A percentile compares a stretch with the other conserved stretches of the same genome.
Evolutionary conservation across 2,888 invertebrate species (phyloP).

Genomic region (Lamellibrachia satsuma): DNA sequence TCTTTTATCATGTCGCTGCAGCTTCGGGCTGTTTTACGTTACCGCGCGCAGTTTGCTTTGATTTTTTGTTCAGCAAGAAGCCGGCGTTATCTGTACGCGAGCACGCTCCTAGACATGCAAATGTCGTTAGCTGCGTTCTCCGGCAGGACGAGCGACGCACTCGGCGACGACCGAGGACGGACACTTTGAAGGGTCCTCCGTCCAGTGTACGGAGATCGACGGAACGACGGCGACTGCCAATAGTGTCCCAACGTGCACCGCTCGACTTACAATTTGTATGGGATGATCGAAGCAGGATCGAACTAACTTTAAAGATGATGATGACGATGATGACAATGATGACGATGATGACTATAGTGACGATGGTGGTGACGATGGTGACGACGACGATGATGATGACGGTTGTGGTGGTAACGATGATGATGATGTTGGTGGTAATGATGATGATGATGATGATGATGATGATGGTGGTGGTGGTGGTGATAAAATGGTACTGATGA

Average conservation of each 20-base stretch:
- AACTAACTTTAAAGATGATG: background rate
- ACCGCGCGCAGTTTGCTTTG: background rate
- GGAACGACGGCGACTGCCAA: background rate
- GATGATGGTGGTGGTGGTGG: no score
- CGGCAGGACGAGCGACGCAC: background rate
- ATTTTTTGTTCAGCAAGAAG: background rate
- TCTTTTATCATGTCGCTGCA: background rate
- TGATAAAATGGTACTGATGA: no score
- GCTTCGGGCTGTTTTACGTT: background rate
- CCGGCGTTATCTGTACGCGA: background rate
- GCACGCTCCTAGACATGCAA: conserved; percentile 3
- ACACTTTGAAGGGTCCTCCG: background rate
- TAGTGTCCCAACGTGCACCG: background rate
- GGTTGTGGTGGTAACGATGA: no score
- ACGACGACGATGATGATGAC: no score
- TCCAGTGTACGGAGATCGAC: background rate
- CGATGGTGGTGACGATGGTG: background rate
- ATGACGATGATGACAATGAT: background rate
- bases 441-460: no score
- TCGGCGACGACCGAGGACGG: background rate
- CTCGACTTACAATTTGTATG: background rate
- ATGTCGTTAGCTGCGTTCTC: background rate
- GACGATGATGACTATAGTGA: background rate
- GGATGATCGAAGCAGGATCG: background rate
- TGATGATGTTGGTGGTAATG: no score